Conservation (phyloP, 2,888 invertebrate species). For the Cacoxenus indagator region DNA sequence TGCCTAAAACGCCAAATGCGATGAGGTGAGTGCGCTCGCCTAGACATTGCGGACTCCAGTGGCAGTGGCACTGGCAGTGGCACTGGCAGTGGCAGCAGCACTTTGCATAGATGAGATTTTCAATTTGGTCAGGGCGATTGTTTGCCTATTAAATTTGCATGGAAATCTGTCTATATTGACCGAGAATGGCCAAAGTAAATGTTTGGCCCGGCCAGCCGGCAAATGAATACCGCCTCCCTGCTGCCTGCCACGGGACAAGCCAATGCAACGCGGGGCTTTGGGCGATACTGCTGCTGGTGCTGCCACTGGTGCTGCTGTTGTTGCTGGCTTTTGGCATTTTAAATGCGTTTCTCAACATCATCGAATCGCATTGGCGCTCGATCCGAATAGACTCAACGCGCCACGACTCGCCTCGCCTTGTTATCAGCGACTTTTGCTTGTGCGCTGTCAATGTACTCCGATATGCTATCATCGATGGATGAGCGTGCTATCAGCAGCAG, state of each 20-base stretch:
- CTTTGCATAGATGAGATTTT: slow-evolving; percentile 67
- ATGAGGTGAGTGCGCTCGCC: background rate
- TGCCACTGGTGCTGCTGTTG: background rate
- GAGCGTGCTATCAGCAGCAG: slow-evolving; percentile 21
- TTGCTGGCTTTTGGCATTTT: slow-evolving; percentile 10
- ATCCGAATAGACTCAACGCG: background rate
- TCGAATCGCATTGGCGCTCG: background rate
- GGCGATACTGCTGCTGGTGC: background rate
- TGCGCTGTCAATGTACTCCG: slow-evolving; percentile 38
- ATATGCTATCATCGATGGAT: slow-evolving; percentile 34
- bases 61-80: background rate
- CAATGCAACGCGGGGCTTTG: slow-evolving; percentile 1
- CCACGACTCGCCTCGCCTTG: background rate
- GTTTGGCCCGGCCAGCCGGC: slow-evolving; percentile 52
- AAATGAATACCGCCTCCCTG: slow-evolving; percentile 33
- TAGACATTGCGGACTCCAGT: background rate
- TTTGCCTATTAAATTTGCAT: slow-evolving; percentile 71
- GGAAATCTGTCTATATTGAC: slow-evolving; percentile 71
- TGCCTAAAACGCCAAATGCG: background rate
- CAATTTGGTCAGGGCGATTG: slow-evolving; percentile 68
- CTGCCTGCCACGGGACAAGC: too few relatives aligned
- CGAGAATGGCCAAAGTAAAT: slow-evolving; percentile 65
- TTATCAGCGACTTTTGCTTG: slow-evolving; percentile 30
- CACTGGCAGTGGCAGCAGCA: background rate
- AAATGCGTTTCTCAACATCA: slow-evolving; percentile 3